These are phyloP conservation scores for Xiphophorus hellerii DNA, from an alignment of 2,113 vertebrate genomes.

Conservation along the genomic window DNA sequence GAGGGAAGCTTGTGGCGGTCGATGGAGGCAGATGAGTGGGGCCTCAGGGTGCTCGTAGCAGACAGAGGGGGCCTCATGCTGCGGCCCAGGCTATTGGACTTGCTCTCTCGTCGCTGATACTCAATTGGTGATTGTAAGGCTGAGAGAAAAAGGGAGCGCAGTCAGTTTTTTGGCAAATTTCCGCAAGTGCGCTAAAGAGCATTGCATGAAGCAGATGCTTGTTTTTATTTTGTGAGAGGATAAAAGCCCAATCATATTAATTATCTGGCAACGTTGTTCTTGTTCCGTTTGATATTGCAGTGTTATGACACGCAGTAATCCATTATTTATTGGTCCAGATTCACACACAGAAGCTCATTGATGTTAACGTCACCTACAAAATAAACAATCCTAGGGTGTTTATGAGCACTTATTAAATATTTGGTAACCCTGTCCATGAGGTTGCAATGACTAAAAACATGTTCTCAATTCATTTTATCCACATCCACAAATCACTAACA, in stretches of 20 bases:
- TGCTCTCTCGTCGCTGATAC: conserved; percentile 91
- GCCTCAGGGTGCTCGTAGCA: conserved; percentile 74
- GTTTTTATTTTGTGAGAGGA: not conserved
- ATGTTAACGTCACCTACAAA: not conserved
- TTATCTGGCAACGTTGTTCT: not conserved
- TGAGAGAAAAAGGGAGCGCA: conserved; percentile 53
- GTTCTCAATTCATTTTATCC: not conserved
- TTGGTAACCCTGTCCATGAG: not conserved
- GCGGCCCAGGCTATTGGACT: conserved; percentile 90
- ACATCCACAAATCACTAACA: not conserved
- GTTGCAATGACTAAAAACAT: not conserved
- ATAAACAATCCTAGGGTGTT: not conserved
- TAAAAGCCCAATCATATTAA: not conserved
- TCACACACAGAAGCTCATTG: not conserved
- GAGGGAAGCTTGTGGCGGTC: conserved; percentile 83
- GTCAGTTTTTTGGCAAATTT: not conserved
- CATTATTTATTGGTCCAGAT: not conserved
- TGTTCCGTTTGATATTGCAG: not conserved
- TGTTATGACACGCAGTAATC: not conserved
- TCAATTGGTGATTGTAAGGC: conserved; percentile 93
- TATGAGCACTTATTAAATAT: not conserved
- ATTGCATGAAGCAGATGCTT: not conserved
- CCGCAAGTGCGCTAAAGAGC: not conserved
- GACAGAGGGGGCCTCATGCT: conserved; percentile 79
- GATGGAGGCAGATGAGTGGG: conserved; percentile 86